Base-by-base conservation (phyloP, 2,113 vertebrate genomes). In the Psilopogon haemacephalus region DNA sequence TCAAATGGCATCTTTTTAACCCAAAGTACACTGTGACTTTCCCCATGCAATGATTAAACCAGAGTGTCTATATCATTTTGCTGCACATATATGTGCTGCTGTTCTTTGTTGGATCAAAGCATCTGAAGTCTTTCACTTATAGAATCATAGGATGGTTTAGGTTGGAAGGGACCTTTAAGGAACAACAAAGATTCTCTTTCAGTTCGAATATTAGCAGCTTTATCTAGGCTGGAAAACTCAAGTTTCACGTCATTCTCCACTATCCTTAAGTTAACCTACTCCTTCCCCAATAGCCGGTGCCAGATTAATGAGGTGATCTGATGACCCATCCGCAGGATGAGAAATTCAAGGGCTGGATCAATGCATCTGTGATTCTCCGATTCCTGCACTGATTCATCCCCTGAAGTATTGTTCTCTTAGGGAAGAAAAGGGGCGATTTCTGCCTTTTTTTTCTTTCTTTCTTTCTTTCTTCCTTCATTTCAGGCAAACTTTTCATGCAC, bases 401-500 rank as follows among this genome's bases (percentile, higher is more conserved):
- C 2, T 2, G 23, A 85, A 77, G 10, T 13, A 68, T 56, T 86
- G 26, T 20, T 86, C 48, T 62, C 65, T 19, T 19, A 28, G 54
- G 27, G 52, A 89, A 65, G 13, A 83, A 71, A 94, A 88, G 5
- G 11, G 23, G 11, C 12, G 63, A 68, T 80, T 74, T 62, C 42
- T 58, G 5, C 20, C 46, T 83, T 76, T 84, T 64, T 24, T 71
- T 62, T 91, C 85, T 21, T 46, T 80, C 70, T 82, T 60, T 23
- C 74, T 62, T 91, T 87, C n/a, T n/a, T n/a, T n/a, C n/a, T n/a
- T n/a, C n/a, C n/a, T n/a, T n/a, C n/a, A 78, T 79, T 96, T 91
- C 48, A 38, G 52, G 72, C 38, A 88, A 95, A 95, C 68, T 89
- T 92, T 67, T 60, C 56, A 13, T 74, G 82, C 72, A 89, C 80